A percentile compares a stretch with the other conserved stretches of the same genome.
Conservation (phyloP, 2,113 vertebrate species). For the Alligator sinensis region DNA sequence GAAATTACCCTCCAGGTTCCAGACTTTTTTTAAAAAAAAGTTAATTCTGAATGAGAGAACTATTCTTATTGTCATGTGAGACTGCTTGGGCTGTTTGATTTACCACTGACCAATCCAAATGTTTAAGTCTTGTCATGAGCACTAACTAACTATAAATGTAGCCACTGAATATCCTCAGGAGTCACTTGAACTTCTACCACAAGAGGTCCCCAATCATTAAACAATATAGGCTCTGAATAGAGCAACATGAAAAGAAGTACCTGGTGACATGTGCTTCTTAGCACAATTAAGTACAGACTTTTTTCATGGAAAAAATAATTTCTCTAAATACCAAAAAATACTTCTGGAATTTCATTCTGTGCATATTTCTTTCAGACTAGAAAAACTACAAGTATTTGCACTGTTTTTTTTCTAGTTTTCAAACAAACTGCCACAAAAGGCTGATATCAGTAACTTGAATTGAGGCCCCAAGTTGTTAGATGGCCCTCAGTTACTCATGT, state of each 20-base stretch:
- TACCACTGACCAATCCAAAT: background rate
- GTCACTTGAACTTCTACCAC: background rate
- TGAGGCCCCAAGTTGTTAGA: background rate
- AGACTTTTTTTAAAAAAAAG: too few relatives aligned
- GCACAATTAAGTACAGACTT: too few relatives aligned
- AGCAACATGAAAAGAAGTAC: background rate
- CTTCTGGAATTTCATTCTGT: background rate
- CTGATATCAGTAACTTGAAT: background rate
- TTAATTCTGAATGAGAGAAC: background rate
- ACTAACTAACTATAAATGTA: background rate
- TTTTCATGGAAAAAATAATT: background rate
- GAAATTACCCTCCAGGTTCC: background rate
- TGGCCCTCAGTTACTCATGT: background rate
- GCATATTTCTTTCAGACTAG: background rate
- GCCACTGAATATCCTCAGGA: background rate
- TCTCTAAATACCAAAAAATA: background rate
- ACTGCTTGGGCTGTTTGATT: background rate
- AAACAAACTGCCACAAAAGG: background rate
- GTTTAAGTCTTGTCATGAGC: background rate
- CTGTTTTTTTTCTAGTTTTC: background rate
- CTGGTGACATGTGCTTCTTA: too few relatives aligned
- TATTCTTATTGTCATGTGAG: background rate
- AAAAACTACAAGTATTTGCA: background rate
- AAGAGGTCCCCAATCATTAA: slow-evolving; percentile 4
- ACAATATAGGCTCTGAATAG: background rate